Base-by-base conservation (phyloP, 1,140 invertebrate genomes). In the Drosophila ananassae region DNA sequence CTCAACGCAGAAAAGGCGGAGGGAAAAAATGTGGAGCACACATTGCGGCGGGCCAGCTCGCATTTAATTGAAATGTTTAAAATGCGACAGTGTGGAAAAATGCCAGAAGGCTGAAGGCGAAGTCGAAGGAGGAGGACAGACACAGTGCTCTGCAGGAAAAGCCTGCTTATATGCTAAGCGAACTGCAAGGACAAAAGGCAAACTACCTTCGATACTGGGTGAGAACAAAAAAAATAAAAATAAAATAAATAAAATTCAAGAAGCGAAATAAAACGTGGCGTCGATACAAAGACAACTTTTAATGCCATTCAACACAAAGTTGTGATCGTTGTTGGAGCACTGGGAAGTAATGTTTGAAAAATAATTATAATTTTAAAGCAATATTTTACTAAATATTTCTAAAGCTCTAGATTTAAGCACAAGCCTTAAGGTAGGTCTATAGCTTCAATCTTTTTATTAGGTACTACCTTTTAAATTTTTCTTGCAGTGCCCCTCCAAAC, bases 231-330 rank as follows among this genome's bases (percentile, higher is more conserved):
- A 59, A 9, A 21, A 34, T 2, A 21, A 5, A 12, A 17, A 34
- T 61, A 39, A 21, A 17, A 50, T 12, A 39, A 41, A 46, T 1
- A 50, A 24, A 54, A n/a, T 64, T 39, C 30, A 68, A 1, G 24
- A 44, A 30, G 7, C 46, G 24, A 67, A 62, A 2, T 12, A 39
- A 47, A 79, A 78, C 37, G 54, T 73, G 58, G 63, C 50, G 28
- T 79, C 64, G 58, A 85, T 85, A 77, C 64, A 84, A 74, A 74
- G 64, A 80, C 77, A 79, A 66, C 63, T 69, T 72, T 83, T 84
- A 84, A 85, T 80, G 81, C 54, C 73, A 80, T 80, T 80, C 72
- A 84, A 80, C 73, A 80, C 73, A 85, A 80, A 81, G 69, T 85
- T 75, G 54, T 56, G 60, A 67, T 73, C 60, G 63, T 59, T 71